These are phyloP conservation scores for Picathartes gymnocephalus DNA, from an alignment of 2,113 vertebrate genomes.

Conservation along the genomic window DNA sequence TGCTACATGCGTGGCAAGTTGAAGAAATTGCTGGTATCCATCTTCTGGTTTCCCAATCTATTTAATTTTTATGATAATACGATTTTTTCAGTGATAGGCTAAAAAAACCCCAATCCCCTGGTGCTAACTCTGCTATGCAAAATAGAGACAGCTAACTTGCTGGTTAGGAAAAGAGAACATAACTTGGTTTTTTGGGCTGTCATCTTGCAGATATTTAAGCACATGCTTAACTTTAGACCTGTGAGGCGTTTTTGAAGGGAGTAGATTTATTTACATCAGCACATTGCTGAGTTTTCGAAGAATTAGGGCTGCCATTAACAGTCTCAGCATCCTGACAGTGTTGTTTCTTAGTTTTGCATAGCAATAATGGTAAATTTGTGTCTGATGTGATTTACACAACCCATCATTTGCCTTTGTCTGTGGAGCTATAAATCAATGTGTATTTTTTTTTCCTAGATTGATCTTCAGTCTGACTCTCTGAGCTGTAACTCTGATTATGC, in stretches of 20 bases:
- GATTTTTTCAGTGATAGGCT: not conserved
- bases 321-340: not conserved
- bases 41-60: not conserved
- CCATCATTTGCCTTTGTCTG: conserved; percentile 17
- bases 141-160: not conserved
- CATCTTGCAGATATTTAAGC: not conserved
- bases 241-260: not conserved
- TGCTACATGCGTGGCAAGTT: not conserved
- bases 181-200: not conserved
- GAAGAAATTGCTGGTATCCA: not conserved
- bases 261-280: not conserved
- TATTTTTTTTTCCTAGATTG: not conserved
- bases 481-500: not conserved
- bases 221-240: conserved; percentile 11
- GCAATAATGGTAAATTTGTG: not conserved
- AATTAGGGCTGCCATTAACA: not conserved
- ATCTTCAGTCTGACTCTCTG: not conserved
- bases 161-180: not conserved
- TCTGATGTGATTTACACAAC: conserved; percentile 16
- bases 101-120: accelerated
- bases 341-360: conserved; percentile 5
- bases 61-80: not conserved
- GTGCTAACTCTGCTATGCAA: not conserved
- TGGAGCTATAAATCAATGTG: conserved; percentile 12
- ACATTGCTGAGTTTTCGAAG: not conserved